These are phyloP conservation scores for Sciurus vulgaris DNA, from an alignment of 2,797 vertebrate species.

Conservation along the genomic window DNA sequence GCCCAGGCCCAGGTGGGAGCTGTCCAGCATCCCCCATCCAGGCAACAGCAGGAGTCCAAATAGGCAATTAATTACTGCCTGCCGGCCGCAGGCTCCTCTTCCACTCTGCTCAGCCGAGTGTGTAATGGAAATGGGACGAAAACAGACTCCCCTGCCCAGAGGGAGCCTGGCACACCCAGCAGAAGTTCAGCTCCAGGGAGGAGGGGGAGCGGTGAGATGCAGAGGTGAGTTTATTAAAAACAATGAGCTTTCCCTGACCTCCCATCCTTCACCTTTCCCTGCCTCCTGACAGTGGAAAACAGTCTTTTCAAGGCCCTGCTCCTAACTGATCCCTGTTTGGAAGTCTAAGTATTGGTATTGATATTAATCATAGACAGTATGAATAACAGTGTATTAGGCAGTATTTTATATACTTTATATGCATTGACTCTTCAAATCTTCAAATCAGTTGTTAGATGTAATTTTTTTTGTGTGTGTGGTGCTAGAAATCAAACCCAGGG, in stretches of 20 bases:
- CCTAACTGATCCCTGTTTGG: neutral
- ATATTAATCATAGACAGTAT: neutral
- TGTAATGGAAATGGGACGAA: constrained; percentile 94
- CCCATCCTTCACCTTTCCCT: constrained; percentile 32
- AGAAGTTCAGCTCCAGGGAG: constrained; percentile 80
- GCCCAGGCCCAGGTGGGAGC: neutral
- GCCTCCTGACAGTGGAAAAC: neutral
- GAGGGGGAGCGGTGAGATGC: neutral
- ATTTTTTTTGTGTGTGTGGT: neutral
- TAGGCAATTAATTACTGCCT: constrained; percentile 91
- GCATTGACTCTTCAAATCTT: neutral
- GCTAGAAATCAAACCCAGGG: neutral
- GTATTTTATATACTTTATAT: neutral
- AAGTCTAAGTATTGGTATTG: neutral
- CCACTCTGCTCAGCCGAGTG: constrained; percentile 92
- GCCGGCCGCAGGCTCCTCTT: constrained; percentile 85
- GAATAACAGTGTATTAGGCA: neutral
- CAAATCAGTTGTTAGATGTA: neutral
- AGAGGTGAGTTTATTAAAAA: constrained; percentile 82
- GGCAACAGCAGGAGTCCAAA: constrained; percentile 84
- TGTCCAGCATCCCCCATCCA: neutral
- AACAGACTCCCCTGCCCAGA: constrained; percentile 87
- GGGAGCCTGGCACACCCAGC: constrained; percentile 86
- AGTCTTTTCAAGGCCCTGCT: neutral
- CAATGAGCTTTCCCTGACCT: constrained; percentile 75